Evolutionary conservation across 2,113 vertebrate genomes (phyloP).

Genomic region (Pachyramphus minor): DNA sequence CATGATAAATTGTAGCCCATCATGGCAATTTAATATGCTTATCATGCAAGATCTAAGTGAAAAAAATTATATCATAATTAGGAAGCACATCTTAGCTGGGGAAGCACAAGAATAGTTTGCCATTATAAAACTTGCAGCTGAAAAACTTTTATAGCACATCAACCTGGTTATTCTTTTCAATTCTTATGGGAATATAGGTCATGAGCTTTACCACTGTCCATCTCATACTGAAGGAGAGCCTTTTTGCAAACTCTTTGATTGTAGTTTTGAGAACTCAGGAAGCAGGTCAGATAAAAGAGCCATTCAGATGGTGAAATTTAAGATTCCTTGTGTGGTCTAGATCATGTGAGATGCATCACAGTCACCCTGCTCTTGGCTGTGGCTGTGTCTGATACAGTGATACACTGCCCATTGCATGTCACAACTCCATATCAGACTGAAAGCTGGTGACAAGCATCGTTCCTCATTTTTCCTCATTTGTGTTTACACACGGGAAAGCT

Average conservation of each 20-base stretch:
- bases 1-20: constrained; percentile 54
- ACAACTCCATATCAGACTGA: rapidly evolving
- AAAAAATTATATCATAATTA: constrained; percentile 56
- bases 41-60: constrained; percentile 36
- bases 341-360: background rate
- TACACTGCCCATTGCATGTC: background rate
- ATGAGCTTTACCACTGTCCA: background rate
- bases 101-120: background rate
- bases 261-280: background rate
- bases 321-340: background rate
- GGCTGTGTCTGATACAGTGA: rapidly evolving
- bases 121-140: background rate
- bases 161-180: background rate
- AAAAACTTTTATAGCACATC: background rate
- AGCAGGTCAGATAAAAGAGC: background rate
- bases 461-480: background rate
- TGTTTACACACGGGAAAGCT: background rate
- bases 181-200: background rate
- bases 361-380: background rate
- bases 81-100: background rate
- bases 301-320: background rate
- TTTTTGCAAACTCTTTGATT: background rate
- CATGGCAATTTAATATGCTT: constrained; percentile 52
- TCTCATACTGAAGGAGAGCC: background rate
- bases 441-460: background rate